A percentile compares a stretch with the other conserved stretches of the same genome.
Evolutionary conservation across 2,888 invertebrate species (phyloP).

Genomic region (Cheilosia vulpina): DNA sequence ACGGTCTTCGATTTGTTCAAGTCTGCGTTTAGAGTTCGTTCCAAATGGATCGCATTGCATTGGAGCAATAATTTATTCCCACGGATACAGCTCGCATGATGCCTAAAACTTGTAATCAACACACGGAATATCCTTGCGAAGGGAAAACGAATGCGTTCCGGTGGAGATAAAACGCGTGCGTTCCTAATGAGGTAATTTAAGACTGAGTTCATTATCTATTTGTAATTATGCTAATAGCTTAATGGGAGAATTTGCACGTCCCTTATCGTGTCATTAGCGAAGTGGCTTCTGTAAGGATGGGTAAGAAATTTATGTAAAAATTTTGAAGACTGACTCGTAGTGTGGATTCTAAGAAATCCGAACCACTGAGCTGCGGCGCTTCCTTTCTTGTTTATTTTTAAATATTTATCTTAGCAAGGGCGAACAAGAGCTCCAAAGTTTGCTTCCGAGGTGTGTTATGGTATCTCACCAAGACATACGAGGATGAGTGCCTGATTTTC

Average conservation of each 20-base stretch:
- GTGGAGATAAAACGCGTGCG: constrained; percentile 47
- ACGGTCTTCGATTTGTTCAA: constrained; percentile 23
- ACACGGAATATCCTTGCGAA: constrained; percentile 16
- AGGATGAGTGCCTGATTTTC: too few relatives aligned
- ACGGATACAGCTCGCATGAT: background rate
- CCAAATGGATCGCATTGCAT: background rate
- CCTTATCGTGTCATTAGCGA: constrained; percentile 45
- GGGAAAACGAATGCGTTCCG: constrained; percentile 26
- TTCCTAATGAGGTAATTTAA: constrained; percentile 65
- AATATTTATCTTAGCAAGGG: background rate
- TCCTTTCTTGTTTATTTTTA: background rate
- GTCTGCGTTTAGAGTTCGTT: background rate
- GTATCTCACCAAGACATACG: too few relatives aligned
- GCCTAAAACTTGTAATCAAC: background rate
- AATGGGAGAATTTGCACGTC: constrained; percentile 50
- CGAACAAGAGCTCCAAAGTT: background rate
- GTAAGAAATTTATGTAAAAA: constrained; percentile 27
- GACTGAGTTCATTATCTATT: constrained; percentile 67
- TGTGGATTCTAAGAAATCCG: background rate
- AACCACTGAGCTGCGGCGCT: too few relatives aligned
- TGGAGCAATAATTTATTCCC: background rate
- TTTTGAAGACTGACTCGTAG: background rate
- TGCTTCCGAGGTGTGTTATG: too few relatives aligned
- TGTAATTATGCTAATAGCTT: constrained; percentile 66
- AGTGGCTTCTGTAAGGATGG: constrained; percentile 15